phyloP scores from a whole-genome alignment of 2,888 invertebrate species.

The Chirona hameri region DNA sequence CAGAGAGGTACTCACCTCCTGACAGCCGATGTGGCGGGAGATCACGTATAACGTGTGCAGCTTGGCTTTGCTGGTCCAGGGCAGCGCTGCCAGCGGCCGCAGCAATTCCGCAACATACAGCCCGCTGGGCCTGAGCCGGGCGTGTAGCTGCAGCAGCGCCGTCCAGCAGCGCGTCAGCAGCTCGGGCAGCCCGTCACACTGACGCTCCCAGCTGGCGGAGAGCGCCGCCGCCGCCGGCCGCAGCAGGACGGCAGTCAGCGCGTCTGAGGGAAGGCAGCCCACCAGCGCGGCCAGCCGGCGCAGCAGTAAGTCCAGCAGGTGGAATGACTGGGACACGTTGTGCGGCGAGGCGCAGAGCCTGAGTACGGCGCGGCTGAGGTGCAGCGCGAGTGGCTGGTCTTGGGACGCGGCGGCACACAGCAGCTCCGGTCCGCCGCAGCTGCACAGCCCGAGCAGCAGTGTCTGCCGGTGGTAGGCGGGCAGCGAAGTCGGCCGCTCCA shows the following conservation, averaged over 20 bases:
- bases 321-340: conserved; percentile 13
- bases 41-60: not conserved
- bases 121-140: not conserved
- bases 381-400: not conserved
- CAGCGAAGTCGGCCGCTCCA: not conserved
- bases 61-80: conserved; percentile 3
- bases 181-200: conserved; percentile 11
- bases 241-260: not conserved
- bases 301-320: not conserved
- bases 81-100: not conserved
- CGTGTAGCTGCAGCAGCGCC: not conserved
- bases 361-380: not conserved
- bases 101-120: not conserved
- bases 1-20: not conserved
- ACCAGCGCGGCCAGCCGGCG: not conserved
- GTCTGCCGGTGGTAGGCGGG: not conserved
- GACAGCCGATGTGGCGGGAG: not conserved
- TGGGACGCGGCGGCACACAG: not conserved
- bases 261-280: not conserved
- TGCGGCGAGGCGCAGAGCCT: not conserved
- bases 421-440: not conserved
- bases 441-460: conserved; percentile 2
- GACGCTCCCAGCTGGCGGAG: conserved; percentile 1
- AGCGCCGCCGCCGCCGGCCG: not conserved
- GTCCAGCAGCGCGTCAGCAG: conserved; percentile 22